Percentiles rank a stretch among this genome's conserved stretches.
Conservation (phyloP, 2,888 invertebrate species). For the Lysandra coridon region DNA sequence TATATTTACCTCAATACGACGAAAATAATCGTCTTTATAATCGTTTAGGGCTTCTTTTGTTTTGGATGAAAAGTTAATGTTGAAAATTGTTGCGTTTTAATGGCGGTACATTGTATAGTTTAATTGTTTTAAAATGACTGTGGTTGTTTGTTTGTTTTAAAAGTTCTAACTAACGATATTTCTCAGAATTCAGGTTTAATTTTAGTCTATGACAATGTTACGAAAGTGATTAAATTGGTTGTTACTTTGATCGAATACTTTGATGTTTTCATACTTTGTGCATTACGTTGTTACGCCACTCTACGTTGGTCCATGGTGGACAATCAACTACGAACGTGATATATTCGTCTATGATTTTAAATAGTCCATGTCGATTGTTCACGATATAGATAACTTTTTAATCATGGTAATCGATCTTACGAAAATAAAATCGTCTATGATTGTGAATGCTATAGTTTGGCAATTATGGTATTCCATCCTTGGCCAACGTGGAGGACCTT, state of each 20-base stretch:
- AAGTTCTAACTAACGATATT: background rate
- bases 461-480: background rate
- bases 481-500: background rate
- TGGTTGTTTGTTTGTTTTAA: background rate
- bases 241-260: slow-evolving; percentile 13
- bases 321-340: background rate
- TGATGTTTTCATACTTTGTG: slow-evolving; percentile 1
- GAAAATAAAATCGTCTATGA: no score
- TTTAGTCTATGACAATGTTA: background rate
- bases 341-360: background rate
- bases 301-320: background rate
- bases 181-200: background rate
- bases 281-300: background rate
- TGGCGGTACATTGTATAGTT: background rate
- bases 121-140: slow-evolving; percentile 14
- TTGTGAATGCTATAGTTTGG: background rate
- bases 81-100: slow-evolving; percentile 21
- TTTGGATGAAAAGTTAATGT: slow-evolving; percentile 25
- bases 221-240: background rate
- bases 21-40: slow-evolving; percentile 26
- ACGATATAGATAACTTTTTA: no score
- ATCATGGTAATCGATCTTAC: no score
- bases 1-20: slow-evolving; percentile 37
- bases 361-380: no score
- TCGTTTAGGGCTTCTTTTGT: slow-evolving; percentile 24